These are phyloP conservation scores for Hiodon alosoides DNA, from an alignment of 2,113 vertebrate genomes.

Conservation along the genomic window DNA sequence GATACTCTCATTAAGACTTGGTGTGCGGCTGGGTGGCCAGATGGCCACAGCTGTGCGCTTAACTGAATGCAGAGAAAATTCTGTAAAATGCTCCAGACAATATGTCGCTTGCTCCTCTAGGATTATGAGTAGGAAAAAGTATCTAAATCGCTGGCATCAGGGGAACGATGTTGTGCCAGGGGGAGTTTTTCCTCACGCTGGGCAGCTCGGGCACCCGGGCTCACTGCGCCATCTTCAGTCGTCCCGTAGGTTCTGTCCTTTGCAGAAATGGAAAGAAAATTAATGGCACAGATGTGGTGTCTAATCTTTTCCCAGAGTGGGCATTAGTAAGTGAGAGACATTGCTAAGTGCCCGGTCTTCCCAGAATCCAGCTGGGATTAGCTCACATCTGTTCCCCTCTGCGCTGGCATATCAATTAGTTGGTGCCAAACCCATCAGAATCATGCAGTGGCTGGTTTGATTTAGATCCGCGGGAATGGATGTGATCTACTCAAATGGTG, in stretches of 20 bases:
- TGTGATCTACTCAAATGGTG: too few species aligned
- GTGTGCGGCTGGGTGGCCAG: background rate
- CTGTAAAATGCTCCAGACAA: background rate
- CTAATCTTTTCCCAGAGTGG: background rate
- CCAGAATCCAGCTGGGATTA: slow-evolving; percentile 19
- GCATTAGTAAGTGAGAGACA: slow-evolving; percentile 16
- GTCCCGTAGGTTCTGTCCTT: background rate
- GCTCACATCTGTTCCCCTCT: slow-evolving; percentile 17
- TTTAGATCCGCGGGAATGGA: background rate
- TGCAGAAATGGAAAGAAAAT: slow-evolving; percentile 16
- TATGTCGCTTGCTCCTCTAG: background rate
- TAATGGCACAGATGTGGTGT: slow-evolving; percentile 12
- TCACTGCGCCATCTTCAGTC: background rate
- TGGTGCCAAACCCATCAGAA: background rate
- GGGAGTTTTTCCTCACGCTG: background rate
- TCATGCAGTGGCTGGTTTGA: slow-evolving; percentile 9
- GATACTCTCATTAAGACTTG: background rate
- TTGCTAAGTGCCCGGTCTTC: background rate
- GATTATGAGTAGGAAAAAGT: background rate
- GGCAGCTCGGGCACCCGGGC: background rate
- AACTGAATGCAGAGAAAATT: background rate
- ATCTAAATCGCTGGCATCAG: background rate
- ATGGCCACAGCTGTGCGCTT: background rate
- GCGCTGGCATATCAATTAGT: slow-evolving; percentile 12
- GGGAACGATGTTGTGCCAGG: background rate